Percentiles rank a stretch among this genome's conserved stretches.
Evolutionary conservation across 2,888 invertebrate genomes (phyloP).

Genomic region (Sacculina carcini): DNA sequence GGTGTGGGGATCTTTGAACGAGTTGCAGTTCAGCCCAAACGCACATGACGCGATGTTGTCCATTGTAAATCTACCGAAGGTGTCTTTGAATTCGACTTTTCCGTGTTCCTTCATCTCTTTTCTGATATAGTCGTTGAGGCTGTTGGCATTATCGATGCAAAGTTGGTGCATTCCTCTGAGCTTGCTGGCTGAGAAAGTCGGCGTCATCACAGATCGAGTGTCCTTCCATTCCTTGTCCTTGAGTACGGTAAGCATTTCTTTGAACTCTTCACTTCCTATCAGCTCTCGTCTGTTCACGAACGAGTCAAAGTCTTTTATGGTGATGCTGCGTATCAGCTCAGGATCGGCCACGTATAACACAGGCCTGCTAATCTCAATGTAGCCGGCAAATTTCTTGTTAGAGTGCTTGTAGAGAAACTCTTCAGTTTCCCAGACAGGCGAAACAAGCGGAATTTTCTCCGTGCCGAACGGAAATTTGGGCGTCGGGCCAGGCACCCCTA

Average conservation of each 20-base stretch:
- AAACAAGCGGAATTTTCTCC: background rate
- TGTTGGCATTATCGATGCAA: background rate
- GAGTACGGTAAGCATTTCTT: background rate
- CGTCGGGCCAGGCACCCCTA: background rate
- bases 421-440: background rate
- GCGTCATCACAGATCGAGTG: background rate
- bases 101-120: background rate
- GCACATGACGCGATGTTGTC: background rate
- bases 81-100: background rate
- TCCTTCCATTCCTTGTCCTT: background rate
- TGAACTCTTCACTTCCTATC: background rate
- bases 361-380: background rate
- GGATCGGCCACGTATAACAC: background rate
- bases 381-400: background rate
- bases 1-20: background rate
- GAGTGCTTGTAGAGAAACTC: background rate
- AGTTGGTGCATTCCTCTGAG: background rate
- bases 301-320: background rate
- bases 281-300: background rate
- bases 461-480: background rate
- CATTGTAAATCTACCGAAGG: background rate
- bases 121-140: background rate
- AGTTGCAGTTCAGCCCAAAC: background rate
- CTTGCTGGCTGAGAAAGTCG: background rate
- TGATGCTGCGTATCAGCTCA: background rate